Evolutionary conservation across 2,113 vertebrate species (phyloP), one percentile per base, ranked within the genome.

Genomic region (Murina feae): DNA sequence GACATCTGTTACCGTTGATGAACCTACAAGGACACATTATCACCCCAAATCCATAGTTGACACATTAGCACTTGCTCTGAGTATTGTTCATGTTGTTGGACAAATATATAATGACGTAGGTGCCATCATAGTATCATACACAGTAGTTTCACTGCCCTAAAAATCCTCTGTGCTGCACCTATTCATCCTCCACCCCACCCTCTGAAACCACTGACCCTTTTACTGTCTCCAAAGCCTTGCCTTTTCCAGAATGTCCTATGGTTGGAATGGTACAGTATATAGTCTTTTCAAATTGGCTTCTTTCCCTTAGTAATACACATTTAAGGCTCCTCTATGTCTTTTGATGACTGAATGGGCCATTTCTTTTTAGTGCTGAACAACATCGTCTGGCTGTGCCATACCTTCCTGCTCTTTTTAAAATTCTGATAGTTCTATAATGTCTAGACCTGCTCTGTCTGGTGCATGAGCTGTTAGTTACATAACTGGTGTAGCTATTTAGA

Each of bases 291-390:
- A 35, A 28, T 17, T 16, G 23, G 23, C 35, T 82, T 80, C 37
- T 35, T 74, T 84, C 65, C 47, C 58, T 89, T n/a, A 14, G 68
- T 28, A 68, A 83, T 60, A n/a, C 16, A 10, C 51, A 53, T 60
- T 78, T 66, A 63, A 81, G 30, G 1, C 30, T 89, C 65, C 69
- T 25, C 55, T 32, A 28, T 28, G 49, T 35, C 49, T 89, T 79
- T 95, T 85, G 68, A 60, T 21, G 39, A 42, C 47, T 81, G 47
- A 25, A 69, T 3, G 55, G 32, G 25, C 53, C 78, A 44, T 89
- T 95, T 93, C 32, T 63, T 86, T 79, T 93, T 42, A 81, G 68
- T n/a, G n/a, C 16, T 44, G 51, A 78, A 72, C 80, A 85, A 37
- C 44, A 10, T 55, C 63, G 76, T 76, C 66, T 39, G 53, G 13